Percentiles rank a stretch among this genome's conserved stretches.
Evolutionary conservation across 2,888 invertebrate genomes (phyloP).

Genomic region (Chaitophorus viminalis): DNA sequence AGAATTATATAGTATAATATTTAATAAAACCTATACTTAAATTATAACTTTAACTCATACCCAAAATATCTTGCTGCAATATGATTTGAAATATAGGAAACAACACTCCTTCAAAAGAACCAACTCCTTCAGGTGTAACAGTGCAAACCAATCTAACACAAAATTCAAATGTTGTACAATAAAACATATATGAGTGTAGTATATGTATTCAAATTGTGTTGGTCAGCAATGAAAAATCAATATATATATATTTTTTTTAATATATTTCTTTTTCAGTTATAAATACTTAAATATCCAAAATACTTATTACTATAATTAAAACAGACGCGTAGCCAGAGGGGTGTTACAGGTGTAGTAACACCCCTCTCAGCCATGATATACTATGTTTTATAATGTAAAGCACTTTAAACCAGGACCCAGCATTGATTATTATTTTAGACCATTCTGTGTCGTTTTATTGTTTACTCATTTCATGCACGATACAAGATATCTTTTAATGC

Average conservation of each 20-base stretch:
- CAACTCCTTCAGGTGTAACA: conserved; percentile 80
- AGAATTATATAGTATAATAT: not conserved
- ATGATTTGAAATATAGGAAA: conserved; percentile 97
- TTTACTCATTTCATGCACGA: too few relatives aligned
- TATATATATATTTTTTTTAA: too few relatives aligned
- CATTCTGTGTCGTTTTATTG: too few relatives aligned
- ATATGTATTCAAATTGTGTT: not conserved
- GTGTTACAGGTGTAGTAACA: too few relatives aligned
- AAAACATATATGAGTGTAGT: conserved; percentile 39
- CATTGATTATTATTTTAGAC: too few relatives aligned
- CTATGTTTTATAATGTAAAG: too few relatives aligned
- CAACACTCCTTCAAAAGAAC: conserved; percentile 88
- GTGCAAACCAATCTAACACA: conserved; percentile 82
- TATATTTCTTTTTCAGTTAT: not conserved
- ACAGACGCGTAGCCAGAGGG: too few relatives aligned
- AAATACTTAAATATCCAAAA: not conserved
- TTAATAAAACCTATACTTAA: conserved; percentile 65
- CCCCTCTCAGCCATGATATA: too few relatives aligned
- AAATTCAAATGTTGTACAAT: conserved; percentile 27
- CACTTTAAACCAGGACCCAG: too few relatives aligned
- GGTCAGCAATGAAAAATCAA: conserved; percentile 22
- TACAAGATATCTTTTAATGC: too few relatives aligned
- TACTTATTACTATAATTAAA: too few relatives aligned
- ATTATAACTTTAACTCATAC: conserved; percentile 68
- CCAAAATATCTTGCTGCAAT: conserved; percentile 91